Conservation (phyloP, 2,888 invertebrate species). For the Pyrrhopygopsis socrates region DNA sequence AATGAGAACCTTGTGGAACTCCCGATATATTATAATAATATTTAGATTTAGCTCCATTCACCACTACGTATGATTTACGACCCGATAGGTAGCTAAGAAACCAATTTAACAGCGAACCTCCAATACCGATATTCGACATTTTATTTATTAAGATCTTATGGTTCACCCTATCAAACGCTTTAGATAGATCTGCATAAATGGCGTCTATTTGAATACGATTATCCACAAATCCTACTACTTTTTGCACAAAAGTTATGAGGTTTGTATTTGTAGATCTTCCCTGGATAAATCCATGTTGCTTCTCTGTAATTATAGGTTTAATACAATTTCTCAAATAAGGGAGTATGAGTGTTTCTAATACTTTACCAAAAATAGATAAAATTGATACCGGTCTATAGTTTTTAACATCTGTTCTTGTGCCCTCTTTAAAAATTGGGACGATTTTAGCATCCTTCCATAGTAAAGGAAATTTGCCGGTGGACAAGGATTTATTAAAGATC, state of each 20-base stretch:
- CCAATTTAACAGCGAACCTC: not conserved
- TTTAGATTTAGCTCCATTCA: not conserved
- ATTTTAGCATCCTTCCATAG: not conserved
- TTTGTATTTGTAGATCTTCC: not conserved
- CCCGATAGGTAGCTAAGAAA: not conserved
- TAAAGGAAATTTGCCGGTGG: not conserved
- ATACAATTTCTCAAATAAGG: not conserved
- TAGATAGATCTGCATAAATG: not conserved
- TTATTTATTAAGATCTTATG: not conserved
- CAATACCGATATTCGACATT: not conserved
- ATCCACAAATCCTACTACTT: not conserved
- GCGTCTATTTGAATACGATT: not conserved
- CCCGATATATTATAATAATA: not conserved
- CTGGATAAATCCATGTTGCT: not conserved
- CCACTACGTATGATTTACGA: not conserved
- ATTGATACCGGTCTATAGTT: not conserved
- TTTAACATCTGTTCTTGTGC: not conserved
- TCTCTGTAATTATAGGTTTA: not conserved
- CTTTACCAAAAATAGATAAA: not conserved
- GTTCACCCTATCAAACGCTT: not conserved
- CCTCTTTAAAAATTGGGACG: not conserved
- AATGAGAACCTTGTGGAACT: not conserved
- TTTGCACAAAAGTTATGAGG: not conserved
- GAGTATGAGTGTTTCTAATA: not conserved
- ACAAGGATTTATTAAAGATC: not conserved